Conservation (phyloP, 1,140 invertebrate species). For the Leucophenga varia region DNA sequence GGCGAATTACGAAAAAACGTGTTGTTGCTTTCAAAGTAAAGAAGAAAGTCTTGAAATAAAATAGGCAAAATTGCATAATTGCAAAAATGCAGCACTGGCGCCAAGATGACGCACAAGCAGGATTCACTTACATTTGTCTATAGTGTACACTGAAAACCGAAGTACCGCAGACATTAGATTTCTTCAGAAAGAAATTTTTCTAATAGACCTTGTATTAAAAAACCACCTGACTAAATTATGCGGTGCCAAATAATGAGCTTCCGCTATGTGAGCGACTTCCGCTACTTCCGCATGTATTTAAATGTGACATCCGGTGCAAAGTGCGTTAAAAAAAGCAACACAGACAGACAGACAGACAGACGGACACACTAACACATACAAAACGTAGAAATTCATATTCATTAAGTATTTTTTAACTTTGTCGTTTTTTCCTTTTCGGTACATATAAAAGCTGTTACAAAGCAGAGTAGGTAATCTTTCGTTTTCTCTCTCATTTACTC, state of each 20-base stretch:
- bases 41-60: too few species aligned
- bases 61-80: too few species aligned
- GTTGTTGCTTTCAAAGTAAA: too few species aligned
- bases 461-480: too few species aligned
- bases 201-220: conserved; percentile 8
- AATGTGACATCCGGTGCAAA: conserved; percentile 43
- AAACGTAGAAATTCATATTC: conserved; percentile 15
- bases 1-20: too few species aligned
- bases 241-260: conserved; percentile 27
- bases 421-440: conserved; percentile 7
- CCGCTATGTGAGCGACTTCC: too few species aligned
- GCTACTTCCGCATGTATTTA: conserved; percentile 44
- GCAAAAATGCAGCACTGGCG: too few species aligned
- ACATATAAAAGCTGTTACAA: too few species aligned
- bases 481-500: too few species aligned
- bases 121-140: too few species aligned
- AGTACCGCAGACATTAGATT: conserved; percentile 3
- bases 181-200: background rate
- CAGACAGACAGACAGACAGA: background rate
- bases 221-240: background rate
- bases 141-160: conserved; percentile 1
- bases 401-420: conserved; percentile 30
- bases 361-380: conserved; percentile 3
- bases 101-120: too few species aligned
- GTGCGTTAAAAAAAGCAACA: conserved; percentile 6